phyloP scores from a whole-genome alignment of 2,888 invertebrate species.

The Cynaeus angustus region DNA sequence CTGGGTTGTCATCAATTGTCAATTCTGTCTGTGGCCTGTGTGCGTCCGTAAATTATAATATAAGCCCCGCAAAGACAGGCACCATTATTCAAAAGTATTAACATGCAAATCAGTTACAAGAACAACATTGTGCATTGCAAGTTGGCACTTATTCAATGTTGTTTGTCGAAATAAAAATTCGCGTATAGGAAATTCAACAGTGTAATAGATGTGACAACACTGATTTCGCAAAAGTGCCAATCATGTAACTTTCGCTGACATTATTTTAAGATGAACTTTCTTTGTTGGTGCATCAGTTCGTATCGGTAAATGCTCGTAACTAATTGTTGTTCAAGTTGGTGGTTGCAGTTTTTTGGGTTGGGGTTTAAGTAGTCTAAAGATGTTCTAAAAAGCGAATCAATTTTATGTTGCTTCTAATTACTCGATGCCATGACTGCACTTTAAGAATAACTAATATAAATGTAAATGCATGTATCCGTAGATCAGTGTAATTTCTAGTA shows the following conservation, averaged over 20 bases:
- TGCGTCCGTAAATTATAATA: conserved; percentile 45
- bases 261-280: conserved; percentile 40
- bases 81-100: conserved; percentile 48
- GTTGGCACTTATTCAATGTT: conserved; percentile 43
- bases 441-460: conserved; percentile 12
- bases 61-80: conserved; percentile 39
- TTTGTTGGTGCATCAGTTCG: conserved; percentile 38
- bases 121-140: conserved; percentile 44
- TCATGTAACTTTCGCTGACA: conserved; percentile 44
- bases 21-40: conserved; percentile 40
- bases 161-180: conserved; percentile 42
- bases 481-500: conserved; percentile 37
- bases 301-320: conserved; percentile 17
- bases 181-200: conserved; percentile 27
- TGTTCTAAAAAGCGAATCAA: conserved; percentile 25
- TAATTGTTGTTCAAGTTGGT: conserved; percentile 16
- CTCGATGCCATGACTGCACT: conserved; percentile 23
- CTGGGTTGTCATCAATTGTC: conserved; percentile 42
- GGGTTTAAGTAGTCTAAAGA: not conserved
- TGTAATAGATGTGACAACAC: conserved; percentile 25
- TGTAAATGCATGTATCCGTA: conserved; percentile 18
- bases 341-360: not conserved
- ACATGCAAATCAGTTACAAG: conserved; percentile 50
- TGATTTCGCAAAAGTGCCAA: conserved; percentile 44
- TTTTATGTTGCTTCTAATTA: conserved; percentile 17